phyloP scores from a whole-genome alignment of 2,797 vertebrate genomes.

The Hemitrygon akajei region DNA sequence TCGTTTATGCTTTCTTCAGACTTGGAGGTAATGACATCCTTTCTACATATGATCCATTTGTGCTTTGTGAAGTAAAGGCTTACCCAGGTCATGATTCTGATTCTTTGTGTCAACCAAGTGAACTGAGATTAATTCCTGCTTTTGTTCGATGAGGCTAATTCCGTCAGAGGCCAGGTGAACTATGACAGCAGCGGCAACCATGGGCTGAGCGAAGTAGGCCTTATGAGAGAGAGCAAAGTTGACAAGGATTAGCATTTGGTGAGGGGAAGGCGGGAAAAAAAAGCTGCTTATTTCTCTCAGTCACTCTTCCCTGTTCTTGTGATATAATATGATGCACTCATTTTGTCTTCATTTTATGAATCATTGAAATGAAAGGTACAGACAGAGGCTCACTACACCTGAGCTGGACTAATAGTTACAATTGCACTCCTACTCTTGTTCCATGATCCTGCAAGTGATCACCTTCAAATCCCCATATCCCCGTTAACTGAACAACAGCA shows the following conservation, averaged over 20 bases:
- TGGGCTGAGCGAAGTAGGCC: conserved; percentile 86
- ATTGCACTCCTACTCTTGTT: no score
- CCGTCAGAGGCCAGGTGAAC: conserved; percentile 90
- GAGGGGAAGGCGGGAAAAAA: neutral
- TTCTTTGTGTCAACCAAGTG: conserved; percentile 87
- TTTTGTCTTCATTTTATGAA: neutral
- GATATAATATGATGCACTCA: no score
- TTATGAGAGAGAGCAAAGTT: conserved; percentile 44
- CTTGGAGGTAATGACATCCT: conserved; percentile 41
- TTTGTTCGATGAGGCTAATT: conserved; percentile 79
- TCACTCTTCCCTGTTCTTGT: neutral
- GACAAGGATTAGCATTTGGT: conserved; percentile 21
- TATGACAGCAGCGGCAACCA: conserved; percentile 89
- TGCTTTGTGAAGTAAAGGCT: neutral
- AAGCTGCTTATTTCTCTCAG: neutral
- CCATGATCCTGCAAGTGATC: no score
- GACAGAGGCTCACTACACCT: no score
- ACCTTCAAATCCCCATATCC: neutral
- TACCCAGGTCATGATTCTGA: conserved; percentile 80
- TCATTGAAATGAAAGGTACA: no score
- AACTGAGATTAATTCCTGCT: conserved; percentile 83
- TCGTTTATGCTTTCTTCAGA: conserved; percentile 37
- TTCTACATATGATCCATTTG: conserved; percentile 41
- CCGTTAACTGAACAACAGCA: neutral
- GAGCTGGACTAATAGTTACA: no score